Percentiles rank a stretch among this genome's conserved stretches.
phyloP scores from a whole-genome alignment of 2,888 invertebrate species.

The Drosophila nr. medialis region DNA sequence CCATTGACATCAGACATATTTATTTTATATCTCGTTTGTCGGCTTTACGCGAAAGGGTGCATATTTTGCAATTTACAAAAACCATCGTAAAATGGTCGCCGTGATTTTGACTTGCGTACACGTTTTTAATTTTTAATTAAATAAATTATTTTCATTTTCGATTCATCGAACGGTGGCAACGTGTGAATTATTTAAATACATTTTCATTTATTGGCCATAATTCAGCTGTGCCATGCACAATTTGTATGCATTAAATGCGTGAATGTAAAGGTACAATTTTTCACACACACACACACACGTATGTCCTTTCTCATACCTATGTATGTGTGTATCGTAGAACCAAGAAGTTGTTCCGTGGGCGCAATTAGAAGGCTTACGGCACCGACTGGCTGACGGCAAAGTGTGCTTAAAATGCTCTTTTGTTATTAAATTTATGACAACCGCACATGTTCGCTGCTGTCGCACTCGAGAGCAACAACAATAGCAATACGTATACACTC shows the following conservation, averaged over 20 bases:
- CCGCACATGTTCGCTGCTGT: conserved; percentile 67
- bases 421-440: conserved; percentile 78
- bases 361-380: conserved; percentile 77
- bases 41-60: conserved; percentile 2
- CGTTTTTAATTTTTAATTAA: conserved; percentile 77
- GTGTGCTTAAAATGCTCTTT: conserved; percentile 75
- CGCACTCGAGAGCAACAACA: conserved; percentile 46
- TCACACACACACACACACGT: neutral
- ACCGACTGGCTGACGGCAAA: conserved; percentile 35
- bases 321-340: conserved; percentile 24
- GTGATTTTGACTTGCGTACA: conserved; percentile 32
- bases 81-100: conserved; percentile 22
- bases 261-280: neutral
- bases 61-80: conserved; percentile 43
- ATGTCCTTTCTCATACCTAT: neutral
- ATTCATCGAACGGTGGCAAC: conserved; percentile 41
- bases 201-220: conserved; percentile 17
- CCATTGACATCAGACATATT: conserved; percentile 38
- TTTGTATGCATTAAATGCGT: neutral
- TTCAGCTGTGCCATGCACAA: conserved; percentile 13
- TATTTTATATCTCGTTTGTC: conserved; percentile 17
- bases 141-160: conserved; percentile 69
- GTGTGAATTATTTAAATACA: conserved; percentile 51
- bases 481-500: neutral
- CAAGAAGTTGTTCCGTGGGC: conserved; percentile 59